Base-by-base conservation (phyloP, 2,888 invertebrate species). In the Fissipunctia ypsillon region DNA sequence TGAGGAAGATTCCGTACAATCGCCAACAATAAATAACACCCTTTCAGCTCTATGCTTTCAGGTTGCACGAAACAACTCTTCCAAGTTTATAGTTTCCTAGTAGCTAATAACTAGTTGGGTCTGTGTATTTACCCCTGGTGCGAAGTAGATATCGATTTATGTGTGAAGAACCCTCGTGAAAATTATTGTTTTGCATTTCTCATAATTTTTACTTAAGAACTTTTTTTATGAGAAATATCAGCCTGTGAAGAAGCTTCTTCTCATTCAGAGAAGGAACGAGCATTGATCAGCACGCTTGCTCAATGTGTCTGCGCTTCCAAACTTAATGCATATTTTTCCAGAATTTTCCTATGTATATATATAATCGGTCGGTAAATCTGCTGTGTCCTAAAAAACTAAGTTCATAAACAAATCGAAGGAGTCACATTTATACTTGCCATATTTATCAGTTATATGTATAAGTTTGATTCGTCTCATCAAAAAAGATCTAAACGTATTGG, bases 21-120 rank as follows among this genome's bases (percentile, higher is more conserved):
- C 28, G 43, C 45, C 1, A 68, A 69, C 66, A 56, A 73, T 73
- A 85, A 86, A 85, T 77, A 68, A 78, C 63, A 57, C 43, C 64
- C 61, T 76, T 78, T 69, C 60, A 68, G 60, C 67, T 64, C 41
- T 22, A 43, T 60, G 48, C 54, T 77, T 68, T 59, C 64, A 59
- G 28, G 60, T 43, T 66, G 67, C 69, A 45, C 25, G 60, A 73
- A 75, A 79, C 63, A 73, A 56, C 73, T 67, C 76, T 69, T 74
- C 41, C n/a, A 64, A 73, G 59, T 84, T 86, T 84, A 80, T 81
- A 41, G 77, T 70, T 85, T 85, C 86, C 84, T 83, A 63, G 76
- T 85, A 78, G 52, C 54, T 72, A 70, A n/a, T 60, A 71, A 70
- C 50, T 57, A 68, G 45, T 41, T 59, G 54, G 31, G 19, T 45